Percentiles rank a stretch among this genome's conserved stretches.
These are phyloP conservation scores for Acridotheres tristis DNA, from an alignment of 2,797 vertebrate species.

Conservation along the genomic window DNA sequence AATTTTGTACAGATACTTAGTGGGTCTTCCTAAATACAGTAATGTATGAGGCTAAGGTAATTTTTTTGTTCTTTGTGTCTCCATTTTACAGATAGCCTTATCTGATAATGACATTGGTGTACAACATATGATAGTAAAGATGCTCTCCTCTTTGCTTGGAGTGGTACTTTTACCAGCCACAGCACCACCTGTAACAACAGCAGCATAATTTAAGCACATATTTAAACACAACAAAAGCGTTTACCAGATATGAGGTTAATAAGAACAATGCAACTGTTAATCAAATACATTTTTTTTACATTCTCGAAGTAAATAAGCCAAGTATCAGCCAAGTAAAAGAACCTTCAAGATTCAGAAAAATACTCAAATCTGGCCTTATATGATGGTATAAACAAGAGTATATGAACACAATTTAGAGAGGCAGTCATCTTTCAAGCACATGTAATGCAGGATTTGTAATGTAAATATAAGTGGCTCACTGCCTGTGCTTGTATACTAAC, in stretches of 20 bases:
- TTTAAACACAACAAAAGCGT: neutral
- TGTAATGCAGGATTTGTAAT: neutral
- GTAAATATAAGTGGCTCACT: neutral
- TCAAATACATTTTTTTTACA: neutral
- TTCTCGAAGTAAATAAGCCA: neutral
- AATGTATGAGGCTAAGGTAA: neutral
- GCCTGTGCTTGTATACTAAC: neutral
- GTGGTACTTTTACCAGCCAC: neutral
- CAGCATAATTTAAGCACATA: neutral
- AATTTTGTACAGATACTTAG: neutral
- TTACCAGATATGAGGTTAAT: neutral
- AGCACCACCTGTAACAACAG: neutral
- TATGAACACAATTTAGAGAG: neutral
- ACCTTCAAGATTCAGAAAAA: neutral
- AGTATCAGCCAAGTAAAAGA: neutral
- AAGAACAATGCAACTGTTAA: neutral
- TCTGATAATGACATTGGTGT: neutral
- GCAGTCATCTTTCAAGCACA: fast-evolving
- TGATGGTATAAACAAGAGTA: neutral
- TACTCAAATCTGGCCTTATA: neutral
- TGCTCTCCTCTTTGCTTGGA: neutral
- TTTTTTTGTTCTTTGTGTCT: neutral
- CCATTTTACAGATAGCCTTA: neutral
- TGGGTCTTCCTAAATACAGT: neutral
- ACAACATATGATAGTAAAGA: neutral